These are phyloP conservation scores for Phthorimaea operculella DNA, from an alignment of 1,140 invertebrate genomes.

Conservation along the genomic window DNA sequence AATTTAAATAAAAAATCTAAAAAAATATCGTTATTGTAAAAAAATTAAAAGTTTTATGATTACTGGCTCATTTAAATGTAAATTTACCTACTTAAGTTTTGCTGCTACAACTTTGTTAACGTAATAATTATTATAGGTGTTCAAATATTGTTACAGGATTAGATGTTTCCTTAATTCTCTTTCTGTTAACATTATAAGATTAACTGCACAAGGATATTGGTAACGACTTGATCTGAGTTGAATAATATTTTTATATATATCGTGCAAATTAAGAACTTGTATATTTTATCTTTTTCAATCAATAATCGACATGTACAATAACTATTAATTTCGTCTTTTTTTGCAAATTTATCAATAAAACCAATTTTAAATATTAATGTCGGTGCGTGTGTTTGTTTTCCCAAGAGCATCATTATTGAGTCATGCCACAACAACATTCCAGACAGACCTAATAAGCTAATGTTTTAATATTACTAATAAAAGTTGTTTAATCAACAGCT, in stretches of 20 bases:
- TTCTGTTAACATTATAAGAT: conserved; percentile 57
- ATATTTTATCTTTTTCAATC: conserved; percentile 65
- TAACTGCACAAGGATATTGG: conserved; percentile 66
- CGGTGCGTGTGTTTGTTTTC: conserved; percentile 39
- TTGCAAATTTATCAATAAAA: conserved; percentile 67
- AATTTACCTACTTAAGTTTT: conserved; percentile 57
- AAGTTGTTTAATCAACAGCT: too few species aligned
- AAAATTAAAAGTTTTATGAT: conserved; percentile 59
- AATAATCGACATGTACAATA: conserved; percentile 65
- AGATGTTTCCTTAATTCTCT: conserved; percentile 59
- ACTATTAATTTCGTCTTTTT: conserved; percentile 59
- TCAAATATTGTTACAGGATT: conserved; percentile 65
- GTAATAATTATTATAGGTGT: conserved; percentile 62
- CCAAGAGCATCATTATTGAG: neutral
- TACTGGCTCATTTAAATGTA: conserved; percentile 59
- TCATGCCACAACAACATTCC: neutral
- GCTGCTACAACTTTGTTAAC: conserved; percentile 62
- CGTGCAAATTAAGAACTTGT: conserved; percentile 61
- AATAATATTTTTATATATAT: conserved; percentile 66
- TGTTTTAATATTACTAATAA: too few species aligned
- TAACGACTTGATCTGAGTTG: conserved; percentile 64
- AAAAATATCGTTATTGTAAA: conserved; percentile 64
- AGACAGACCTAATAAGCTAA: too few species aligned
- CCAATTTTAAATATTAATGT: conserved; percentile 62
- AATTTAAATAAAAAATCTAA: conserved; percentile 49